Evolutionary conservation across 2,888 invertebrate genomes (phyloP).

Genomic region (Drosophila paramelanica): DNA sequence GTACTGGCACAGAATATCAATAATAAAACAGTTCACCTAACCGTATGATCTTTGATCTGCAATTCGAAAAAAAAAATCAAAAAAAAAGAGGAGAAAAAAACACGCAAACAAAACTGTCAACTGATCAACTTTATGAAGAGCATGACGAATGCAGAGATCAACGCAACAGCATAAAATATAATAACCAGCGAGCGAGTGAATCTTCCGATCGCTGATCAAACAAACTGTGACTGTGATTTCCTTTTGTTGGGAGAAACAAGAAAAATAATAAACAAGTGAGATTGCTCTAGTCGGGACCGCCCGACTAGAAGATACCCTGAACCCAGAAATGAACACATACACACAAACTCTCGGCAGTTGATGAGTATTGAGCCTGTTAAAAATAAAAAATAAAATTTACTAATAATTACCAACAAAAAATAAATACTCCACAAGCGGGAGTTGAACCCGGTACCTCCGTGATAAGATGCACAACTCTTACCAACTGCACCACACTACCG

Average conservation of each 20-base stretch:
- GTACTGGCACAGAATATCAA: too few relatives aligned
- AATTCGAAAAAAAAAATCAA: conserved; percentile 16
- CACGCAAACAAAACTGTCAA: conserved; percentile 66
- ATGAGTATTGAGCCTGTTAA: too few relatives aligned
- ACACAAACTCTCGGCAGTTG: too few relatives aligned
- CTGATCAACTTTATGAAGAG: conserved; percentile 77
- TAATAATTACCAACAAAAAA: too few relatives aligned
- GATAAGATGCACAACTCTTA: too few relatives aligned
- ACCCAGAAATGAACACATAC: too few relatives aligned
- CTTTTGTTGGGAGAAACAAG: conserved; percentile 1
- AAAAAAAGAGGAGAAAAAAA: background rate
- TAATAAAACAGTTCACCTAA: conserved; percentile 33
- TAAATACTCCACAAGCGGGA: too few relatives aligned
- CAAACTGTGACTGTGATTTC: conserved; percentile 50
- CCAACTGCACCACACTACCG: too few relatives aligned
- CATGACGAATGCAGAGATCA: conserved; percentile 63
- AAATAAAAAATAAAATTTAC: too few relatives aligned
- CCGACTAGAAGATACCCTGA: too few relatives aligned
- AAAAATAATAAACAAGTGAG: conserved; percentile 8
- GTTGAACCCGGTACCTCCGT: too few relatives aligned
- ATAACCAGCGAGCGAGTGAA: conserved; percentile 23
- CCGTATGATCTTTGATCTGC: conserved; percentile 81
- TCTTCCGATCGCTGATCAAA: conserved; percentile 41
- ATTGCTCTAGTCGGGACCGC: too few relatives aligned
- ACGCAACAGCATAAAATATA: conserved; percentile 31